Conservation (phyloP, 2,888 invertebrate genomes). For the Aphelenchoides bicaudatus region DNA sequence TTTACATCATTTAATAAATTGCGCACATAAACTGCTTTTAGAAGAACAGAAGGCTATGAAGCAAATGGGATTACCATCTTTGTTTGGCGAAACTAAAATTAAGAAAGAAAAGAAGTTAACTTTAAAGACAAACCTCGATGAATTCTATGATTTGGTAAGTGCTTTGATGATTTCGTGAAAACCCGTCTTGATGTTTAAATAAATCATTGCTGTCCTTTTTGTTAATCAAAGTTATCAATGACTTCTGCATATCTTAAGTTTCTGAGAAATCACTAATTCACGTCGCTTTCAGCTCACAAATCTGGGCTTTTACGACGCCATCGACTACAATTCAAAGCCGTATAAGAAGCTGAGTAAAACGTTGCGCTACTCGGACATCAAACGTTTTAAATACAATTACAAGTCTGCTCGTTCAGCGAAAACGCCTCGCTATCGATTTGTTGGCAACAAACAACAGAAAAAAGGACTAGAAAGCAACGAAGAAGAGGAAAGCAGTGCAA, state of each 20-base stretch:
- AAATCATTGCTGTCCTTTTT: neutral
- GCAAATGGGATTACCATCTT: constrained; percentile 7
- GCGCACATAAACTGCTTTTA: neutral
- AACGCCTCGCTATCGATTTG: constrained; percentile 1
- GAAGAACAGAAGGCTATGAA: constrained; percentile 1
- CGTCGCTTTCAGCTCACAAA: constrained; percentile 5
- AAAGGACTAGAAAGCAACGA: neutral
- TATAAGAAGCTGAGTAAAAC: no score
- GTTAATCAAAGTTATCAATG: neutral
- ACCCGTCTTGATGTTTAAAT: neutral
- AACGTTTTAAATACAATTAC: constrained; percentile 6
- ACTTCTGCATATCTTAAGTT: no score
- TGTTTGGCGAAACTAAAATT: constrained; percentile 8
- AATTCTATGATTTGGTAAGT: constrained; percentile 10
- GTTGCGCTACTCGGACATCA: neutral
- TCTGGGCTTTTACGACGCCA: constrained; percentile 1
- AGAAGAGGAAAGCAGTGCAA: neutral
- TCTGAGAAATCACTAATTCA: no score
- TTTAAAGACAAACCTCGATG: neutral
- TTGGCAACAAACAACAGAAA: neutral
- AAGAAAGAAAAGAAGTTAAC: constrained; percentile 9
- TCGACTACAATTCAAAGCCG: neutral
- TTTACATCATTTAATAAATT: neutral
- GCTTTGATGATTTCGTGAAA: neutral
- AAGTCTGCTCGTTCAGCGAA: neutral